Percentiles rank a stretch among this genome's conserved stretches.
Conservation (phyloP, 2,113 vertebrate genomes). For the Prionailurus viverrinus region DNA sequence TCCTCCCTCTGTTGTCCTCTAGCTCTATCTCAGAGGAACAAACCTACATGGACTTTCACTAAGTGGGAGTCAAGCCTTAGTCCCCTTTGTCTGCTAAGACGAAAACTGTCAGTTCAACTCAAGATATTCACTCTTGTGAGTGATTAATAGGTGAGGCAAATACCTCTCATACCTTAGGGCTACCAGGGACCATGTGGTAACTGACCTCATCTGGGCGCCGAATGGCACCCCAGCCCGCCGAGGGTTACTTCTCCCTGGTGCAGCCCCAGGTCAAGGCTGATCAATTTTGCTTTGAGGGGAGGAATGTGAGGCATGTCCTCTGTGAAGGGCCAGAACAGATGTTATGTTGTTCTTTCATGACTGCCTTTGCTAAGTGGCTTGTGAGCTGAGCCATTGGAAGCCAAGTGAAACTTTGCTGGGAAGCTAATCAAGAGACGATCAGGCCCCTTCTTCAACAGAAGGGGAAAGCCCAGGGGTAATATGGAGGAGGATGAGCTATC, state of each 20-base stretch:
- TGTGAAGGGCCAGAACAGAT: slow-evolving; percentile 55
- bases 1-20: background rate
- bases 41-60: background rate
- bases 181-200: slow-evolving; percentile 62
- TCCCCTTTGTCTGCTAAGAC: slow-evolving; percentile 34
- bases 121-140: slow-evolving; percentile 57
- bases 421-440: slow-evolving; percentile 28
- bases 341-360: slow-evolving; percentile 62
- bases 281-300: slow-evolving; percentile 75
- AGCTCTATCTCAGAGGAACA: background rate
- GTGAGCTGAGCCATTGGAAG: slow-evolving; percentile 7
- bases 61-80: background rate
- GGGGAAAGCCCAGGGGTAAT: background rate
- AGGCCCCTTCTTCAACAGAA: background rate
- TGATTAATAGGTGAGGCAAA: slow-evolving; percentile 65
- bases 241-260: slow-evolving; percentile 1
- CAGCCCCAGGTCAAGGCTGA: slow-evolving; percentile 74
- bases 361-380: slow-evolving; percentile 59
- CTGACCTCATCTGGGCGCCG: slow-evolving; percentile 60
- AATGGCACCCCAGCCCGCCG: slow-evolving; percentile 28
- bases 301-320: slow-evolving; percentile 70
- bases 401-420: background rate
- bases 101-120: slow-evolving; percentile 46
- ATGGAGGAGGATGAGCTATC: background rate
- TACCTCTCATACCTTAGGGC: slow-evolving; percentile 67